Conservation (phyloP, 2,113 vertebrate species). For the Hydropotes inermis region DNA sequence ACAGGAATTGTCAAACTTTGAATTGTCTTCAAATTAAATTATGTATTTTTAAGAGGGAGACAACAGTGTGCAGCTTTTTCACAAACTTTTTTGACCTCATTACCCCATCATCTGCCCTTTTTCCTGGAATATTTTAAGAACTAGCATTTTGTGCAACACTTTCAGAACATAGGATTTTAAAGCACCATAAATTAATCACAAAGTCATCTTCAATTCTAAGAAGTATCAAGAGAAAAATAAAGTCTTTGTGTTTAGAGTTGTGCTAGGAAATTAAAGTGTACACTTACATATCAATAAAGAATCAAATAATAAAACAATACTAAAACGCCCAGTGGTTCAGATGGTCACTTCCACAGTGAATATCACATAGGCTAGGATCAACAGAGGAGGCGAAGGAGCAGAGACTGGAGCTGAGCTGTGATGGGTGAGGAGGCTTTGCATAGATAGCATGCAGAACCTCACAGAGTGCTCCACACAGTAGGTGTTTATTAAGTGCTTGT, state of each 20-base stretch:
- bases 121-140: neutral
- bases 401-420: neutral
- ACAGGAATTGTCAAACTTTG: neutral
- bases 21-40: neutral
- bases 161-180: neutral
- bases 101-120: neutral
- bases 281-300: neutral
- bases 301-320: neutral
- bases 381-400: neutral
- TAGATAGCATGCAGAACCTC: neutral
- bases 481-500: slow-evolving; percentile 37
- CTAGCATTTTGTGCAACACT: neutral
- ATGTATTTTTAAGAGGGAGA: neutral
- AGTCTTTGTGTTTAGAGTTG: neutral
- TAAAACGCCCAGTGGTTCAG: neutral
- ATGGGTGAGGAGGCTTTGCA: neutral
- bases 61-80: neutral
- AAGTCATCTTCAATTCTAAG: neutral
- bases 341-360: neutral
- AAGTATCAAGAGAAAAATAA: neutral
- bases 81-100: neutral
- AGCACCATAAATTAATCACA: neutral
- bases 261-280: neutral
- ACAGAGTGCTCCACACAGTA: neutral
- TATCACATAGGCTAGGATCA: neutral